Percentiles rank a stretch among this genome's conserved stretches.
phyloP scores from a whole-genome alignment of 30 jellyfish, hydroid and myxozoan genomes.

The Aurelia aurita complex sp. Pacific region DNA sequence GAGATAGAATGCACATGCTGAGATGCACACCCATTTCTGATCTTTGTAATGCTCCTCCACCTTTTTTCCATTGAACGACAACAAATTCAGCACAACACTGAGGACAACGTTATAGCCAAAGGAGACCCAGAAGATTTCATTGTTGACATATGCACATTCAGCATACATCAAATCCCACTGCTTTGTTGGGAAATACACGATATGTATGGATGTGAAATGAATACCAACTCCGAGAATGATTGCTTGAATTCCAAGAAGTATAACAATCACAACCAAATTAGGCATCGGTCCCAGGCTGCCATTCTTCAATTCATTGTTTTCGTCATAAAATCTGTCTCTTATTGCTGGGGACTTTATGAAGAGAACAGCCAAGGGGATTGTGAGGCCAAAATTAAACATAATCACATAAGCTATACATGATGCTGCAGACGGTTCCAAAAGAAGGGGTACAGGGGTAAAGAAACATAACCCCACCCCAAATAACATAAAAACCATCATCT shows the following conservation, averaged over 20 bases:
- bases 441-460: slow-evolving; percentile 87
- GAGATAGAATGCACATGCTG: slow-evolving; percentile 78
- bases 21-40: slow-evolving; percentile 69
- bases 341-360: slow-evolving; percentile 69
- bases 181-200: slow-evolving; percentile 52
- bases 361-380: slow-evolving; percentile 83
- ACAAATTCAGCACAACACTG: slow-evolving; percentile 61
- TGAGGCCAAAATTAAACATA: slow-evolving; percentile 77
- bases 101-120: slow-evolving; percentile 74
- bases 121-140: slow-evolving; percentile 81
- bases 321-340: slow-evolving; percentile 61
- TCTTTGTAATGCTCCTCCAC: slow-evolving; percentile 81
- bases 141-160: slow-evolving; percentile 79
- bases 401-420: slow-evolving; percentile 73
- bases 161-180: slow-evolving; percentile 83
- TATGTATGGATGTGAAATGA: slow-evolving; percentile 26
- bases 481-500: slow-evolving; percentile 65
- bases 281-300: slow-evolving; percentile 74
- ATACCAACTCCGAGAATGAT: slow-evolving; percentile 63
- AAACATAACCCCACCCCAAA: slow-evolving; percentile 70
- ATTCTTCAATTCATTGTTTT: slow-evolving; percentile 63
- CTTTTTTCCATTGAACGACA: slow-evolving; percentile 73
- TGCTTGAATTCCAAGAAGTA: slow-evolving; percentile 55
- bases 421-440: slow-evolving; percentile 64
- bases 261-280: slow-evolving; percentile 47